phyloP scores from a whole-genome alignment of 2,888 invertebrate species.

The Chymomyza procnemis region DNA sequence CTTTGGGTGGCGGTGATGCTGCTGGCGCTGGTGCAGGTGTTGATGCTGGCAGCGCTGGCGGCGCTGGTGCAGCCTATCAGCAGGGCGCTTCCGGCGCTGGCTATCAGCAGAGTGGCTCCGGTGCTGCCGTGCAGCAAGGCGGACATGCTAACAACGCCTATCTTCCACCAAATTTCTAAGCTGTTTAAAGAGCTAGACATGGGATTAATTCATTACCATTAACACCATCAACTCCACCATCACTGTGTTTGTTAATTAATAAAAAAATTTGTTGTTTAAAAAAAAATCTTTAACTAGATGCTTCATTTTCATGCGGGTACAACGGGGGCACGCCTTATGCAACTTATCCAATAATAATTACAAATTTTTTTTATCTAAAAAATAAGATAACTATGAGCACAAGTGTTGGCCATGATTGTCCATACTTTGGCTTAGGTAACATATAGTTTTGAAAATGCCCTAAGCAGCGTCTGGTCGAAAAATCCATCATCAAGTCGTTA shows the following conservation, averaged over 20 bases:
- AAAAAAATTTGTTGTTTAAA: slow-evolving; percentile 1
- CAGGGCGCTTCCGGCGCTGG: slow-evolving; percentile 31
- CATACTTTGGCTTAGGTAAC: background rate
- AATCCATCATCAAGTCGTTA: background rate
- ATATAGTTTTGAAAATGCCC: background rate
- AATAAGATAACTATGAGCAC: background rate
- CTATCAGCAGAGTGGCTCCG: slow-evolving; percentile 10
- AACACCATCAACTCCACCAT: background rate
- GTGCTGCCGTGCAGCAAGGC: slow-evolving; percentile 24
- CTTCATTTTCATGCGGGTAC: background rate
- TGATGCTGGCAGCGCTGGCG: slow-evolving; percentile 18
- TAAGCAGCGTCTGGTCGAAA: background rate
- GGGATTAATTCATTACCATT: background rate
- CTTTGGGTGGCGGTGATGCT: slow-evolving; percentile 60
- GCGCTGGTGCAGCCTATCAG: slow-evolving; percentile 7
- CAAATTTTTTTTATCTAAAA: background rate
- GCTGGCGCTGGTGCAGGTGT: slow-evolving; percentile 38
- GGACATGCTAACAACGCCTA: slow-evolving; percentile 66
- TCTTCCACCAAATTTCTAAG: slow-evolving; percentile 75
- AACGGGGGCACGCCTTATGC: background rate
- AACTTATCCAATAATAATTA: background rate
- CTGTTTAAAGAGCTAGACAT: slow-evolving; percentile 24
- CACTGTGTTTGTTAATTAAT: slow-evolving; percentile 11
- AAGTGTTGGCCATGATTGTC: background rate
- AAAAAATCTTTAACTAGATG: background rate